Conservation (phyloP, 2,797 vertebrate genomes). For the Hybognathus amarus region DNA sequence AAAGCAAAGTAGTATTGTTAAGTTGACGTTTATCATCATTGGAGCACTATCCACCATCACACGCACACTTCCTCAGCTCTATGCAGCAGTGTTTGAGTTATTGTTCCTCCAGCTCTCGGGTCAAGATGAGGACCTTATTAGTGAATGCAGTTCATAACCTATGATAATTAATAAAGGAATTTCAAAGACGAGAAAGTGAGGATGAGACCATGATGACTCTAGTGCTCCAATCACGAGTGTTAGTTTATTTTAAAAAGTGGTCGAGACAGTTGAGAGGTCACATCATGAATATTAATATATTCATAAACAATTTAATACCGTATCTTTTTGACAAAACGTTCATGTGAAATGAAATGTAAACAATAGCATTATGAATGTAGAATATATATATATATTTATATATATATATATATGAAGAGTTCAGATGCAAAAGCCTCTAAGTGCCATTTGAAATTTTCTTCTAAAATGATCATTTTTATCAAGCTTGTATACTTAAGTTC, state of each 20-base stretch:
- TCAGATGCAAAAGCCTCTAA: too few species aligned
- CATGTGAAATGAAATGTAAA: neutral
- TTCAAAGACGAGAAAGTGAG: constrained; percentile 33
- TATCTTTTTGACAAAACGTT: neutral
- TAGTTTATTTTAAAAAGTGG: neutral
- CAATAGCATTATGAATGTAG: neutral
- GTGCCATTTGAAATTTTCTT: too few species aligned
- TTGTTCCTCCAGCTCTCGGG: constrained; percentile 33
- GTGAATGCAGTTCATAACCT: constrained; percentile 29
- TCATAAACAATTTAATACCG: neutral
- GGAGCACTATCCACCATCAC: neutral
- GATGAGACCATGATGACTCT: neutral
- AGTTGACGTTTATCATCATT: neutral
- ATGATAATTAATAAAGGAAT: constrained; percentile 38
- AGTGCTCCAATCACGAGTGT: neutral
- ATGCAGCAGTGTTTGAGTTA: neutral
- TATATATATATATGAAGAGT: too few species aligned
- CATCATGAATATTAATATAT: neutral
- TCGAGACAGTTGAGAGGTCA: neutral
- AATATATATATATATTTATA: neutral
- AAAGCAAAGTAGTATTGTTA: neutral
- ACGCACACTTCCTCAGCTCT: neutral
- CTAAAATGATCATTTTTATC: too few species aligned
- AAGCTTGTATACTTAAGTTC: too few species aligned
- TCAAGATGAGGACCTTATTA: constrained; percentile 47